Evolutionary conservation across 2,888 invertebrate species (phyloP), one percentile per base, ranked within the genome.

Genomic region (Cryptus viduatorius): DNA sequence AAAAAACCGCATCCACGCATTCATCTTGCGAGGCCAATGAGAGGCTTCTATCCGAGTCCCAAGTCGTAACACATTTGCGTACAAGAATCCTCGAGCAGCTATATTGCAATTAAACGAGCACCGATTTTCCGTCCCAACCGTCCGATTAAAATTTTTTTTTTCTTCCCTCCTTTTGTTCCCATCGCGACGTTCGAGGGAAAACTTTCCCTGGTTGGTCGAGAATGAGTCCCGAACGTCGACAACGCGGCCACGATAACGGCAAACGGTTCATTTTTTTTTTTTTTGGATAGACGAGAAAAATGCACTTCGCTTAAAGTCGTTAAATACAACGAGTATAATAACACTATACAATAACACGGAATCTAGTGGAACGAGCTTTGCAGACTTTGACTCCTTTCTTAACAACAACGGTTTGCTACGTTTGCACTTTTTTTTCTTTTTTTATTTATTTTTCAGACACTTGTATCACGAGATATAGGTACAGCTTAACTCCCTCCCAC

Each of bases 271-370:
- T 46, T 31, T 56, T 29, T 29, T 31, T 14, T 44, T 24, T 50
- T 75, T 83, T 85, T 75, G 50, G 83, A 82, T 78, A 80, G 85
- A 82, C 85, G 85, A 82, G 81, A 83, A 85, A 82, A 85, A 77
- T 78, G 85, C 71, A 71, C 78, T 82, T 83, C 68, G 80, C 83
- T 76, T 65, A 85, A 86, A 85, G 86, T 83, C 85, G 85, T 85
- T 80, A 83, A 84, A 87, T 86, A 86, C 84, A 87, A 87, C 87
- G 86, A 87, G 87, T 82, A 85, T 83, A 86, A 87, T 86, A 87
- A 87, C 87, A 87, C 86, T 87, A 87, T 87, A 87, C 86, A 87
- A 86, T 87, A 87, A 87, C 87, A 87, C 82, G 87, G 83, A 86
- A 86, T 87, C 83, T 87, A 87, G 82, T 87, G 83, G 86, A 87